Percentiles rank a stretch among this genome's conserved stretches.
phyloP scores from a whole-genome alignment of 2,797 vertebrate species.

The Channallabes apus region DNA sequence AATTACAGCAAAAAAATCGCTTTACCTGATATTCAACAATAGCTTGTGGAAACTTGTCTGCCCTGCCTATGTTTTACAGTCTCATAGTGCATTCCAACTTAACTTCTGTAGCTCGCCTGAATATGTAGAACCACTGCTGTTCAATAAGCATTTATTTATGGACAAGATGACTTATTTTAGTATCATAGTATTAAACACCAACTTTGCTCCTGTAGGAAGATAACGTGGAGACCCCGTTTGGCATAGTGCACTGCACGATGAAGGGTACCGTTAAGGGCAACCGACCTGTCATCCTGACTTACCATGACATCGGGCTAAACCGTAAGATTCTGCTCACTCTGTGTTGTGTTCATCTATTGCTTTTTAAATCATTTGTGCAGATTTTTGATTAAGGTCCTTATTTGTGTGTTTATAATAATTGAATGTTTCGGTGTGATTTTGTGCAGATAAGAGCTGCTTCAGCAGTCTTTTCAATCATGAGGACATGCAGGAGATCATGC shows the following conservation, averaged over 20 bases:
- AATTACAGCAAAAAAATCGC: background rate
- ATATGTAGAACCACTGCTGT: background rate
- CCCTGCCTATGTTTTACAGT: background rate
- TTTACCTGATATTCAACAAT: background rate
- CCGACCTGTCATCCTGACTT: conserved; percentile 88
- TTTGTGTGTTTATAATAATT: background rate
- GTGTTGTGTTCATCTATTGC: background rate
- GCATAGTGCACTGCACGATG: conserved; percentile 84
- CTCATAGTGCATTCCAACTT: background rate
- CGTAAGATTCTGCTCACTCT: conserved; percentile 74
- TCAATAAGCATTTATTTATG: too few relatives aligned
- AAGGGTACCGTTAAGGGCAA: conserved; percentile 79
- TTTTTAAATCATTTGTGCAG: background rate
- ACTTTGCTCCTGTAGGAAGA: conserved; percentile 78
- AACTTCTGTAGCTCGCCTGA: background rate
- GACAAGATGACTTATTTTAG: background rate
- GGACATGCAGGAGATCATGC: conserved; percentile 92
- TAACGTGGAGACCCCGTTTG: conserved; percentile 86
- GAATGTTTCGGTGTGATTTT: conserved; percentile 5
- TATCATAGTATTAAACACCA: background rate
- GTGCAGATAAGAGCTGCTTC: conserved; percentile 89
- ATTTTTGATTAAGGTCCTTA: background rate
- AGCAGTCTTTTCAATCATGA: conserved; percentile 85
- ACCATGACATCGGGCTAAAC: conserved; percentile 92
- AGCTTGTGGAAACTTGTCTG: background rate